Percentiles rank a stretch among this genome's conserved stretches.
Evolutionary conservation across 2,888 invertebrate genomes (phyloP).

Genomic region (Epirrhoe alternata): DNA sequence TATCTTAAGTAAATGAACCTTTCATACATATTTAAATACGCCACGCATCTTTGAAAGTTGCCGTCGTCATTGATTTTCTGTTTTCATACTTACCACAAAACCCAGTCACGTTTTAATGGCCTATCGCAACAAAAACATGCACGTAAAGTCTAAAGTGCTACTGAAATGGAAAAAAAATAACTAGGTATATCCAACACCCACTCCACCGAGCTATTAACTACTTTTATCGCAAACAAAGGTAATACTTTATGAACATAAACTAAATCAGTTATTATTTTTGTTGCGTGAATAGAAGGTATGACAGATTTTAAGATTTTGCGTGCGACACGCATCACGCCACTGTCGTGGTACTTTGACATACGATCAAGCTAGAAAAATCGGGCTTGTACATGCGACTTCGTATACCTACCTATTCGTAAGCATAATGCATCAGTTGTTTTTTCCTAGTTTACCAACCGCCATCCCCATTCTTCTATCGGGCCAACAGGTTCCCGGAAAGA

Average conservation of each 20-base stretch:
- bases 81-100: neutral
- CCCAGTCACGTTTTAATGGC: neutral
- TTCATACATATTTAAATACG: too few species aligned
- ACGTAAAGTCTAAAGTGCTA: neutral
- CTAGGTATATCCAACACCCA: constrained; percentile 1
- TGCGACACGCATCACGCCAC: constrained; percentile 69
- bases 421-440: too few species aligned
- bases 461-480: too few species aligned
- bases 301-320: constrained; percentile 66
- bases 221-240: constrained; percentile 29
- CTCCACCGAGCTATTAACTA: constrained; percentile 9
- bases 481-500: too few species aligned
- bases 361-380: constrained; percentile 51
- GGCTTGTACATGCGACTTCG: constrained; percentile 42
- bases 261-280: constrained; percentile 59
- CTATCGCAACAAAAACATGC: neutral
- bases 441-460: too few species aligned
- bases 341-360: constrained; percentile 51
- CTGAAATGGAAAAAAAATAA: constrained; percentile 2
- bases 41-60: too few species aligned
- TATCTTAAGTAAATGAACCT: too few species aligned
- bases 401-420: constrained; percentile 2
- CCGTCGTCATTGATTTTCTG: too few species aligned
- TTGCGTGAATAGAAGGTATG: constrained; percentile 59
- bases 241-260: constrained; percentile 42